phyloP scores from a whole-genome alignment of 2,113 vertebrate genomes.

The Calidris pugnax region DNA sequence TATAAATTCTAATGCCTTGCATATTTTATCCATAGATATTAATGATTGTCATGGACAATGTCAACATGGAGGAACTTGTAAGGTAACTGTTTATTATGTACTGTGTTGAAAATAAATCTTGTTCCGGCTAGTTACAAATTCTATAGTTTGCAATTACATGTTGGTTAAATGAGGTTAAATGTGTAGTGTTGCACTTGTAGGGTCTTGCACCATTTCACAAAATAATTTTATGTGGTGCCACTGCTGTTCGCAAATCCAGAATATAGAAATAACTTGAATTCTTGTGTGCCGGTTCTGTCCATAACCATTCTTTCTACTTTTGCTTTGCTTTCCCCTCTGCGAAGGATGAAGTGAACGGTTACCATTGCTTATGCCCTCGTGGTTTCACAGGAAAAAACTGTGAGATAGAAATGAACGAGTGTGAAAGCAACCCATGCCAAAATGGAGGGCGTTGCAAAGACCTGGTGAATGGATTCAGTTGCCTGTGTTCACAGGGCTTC shows the following conservation, averaged over 20 bases:
- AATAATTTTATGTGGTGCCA: background rate
- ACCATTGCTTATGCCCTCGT: slow-evolving; percentile 84
- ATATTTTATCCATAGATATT: slow-evolving; percentile 77
- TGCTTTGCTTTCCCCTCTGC: background rate
- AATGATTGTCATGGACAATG: slow-evolving; percentile 90
- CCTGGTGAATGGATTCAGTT: slow-evolving; percentile 80
- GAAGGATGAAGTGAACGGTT: slow-evolving; percentile 80
- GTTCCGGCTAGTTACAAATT: background rate
- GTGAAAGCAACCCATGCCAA: slow-evolving; percentile 84
- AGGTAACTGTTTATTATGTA: slow-evolving; percentile 73
- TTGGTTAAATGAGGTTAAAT: background rate
- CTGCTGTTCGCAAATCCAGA: background rate
- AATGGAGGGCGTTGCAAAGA: slow-evolving; percentile 83
- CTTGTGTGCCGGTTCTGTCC: background rate
- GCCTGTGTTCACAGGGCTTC: slow-evolving; percentile 85
- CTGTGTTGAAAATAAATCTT: background rate
- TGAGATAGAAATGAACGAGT: slow-evolving; percentile 80
- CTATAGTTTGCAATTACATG: background rate
- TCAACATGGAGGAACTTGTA: slow-evolving; percentile 90
- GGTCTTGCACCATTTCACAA: background rate
- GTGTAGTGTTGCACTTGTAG: background rate
- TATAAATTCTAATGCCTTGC: background rate
- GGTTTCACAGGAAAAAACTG: slow-evolving; percentile 90
- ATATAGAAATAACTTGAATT: background rate
- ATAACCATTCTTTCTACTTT: background rate